phyloP scores from a whole-genome alignment of 2,888 invertebrate species.

The Philereme vetulata region DNA sequence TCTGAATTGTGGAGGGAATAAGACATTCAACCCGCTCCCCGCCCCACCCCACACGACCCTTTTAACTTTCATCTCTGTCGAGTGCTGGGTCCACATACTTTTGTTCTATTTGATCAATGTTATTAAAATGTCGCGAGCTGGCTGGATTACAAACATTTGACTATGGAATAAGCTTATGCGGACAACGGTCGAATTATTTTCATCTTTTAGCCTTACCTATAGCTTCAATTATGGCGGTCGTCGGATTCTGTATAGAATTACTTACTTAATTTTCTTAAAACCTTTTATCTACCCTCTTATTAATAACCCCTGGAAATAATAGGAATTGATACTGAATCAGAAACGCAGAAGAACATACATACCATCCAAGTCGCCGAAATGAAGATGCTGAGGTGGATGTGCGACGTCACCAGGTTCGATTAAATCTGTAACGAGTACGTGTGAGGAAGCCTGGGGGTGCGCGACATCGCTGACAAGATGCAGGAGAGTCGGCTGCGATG shows the following conservation, averaged over 20 bases:
- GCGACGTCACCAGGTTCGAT: no score
- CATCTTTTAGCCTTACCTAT: constrained; percentile 1
- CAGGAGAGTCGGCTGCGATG: no score
- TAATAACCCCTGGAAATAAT: no score
- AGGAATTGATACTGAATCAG: no score
- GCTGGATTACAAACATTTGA: constrained; percentile 78
- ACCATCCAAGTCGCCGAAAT: no score
- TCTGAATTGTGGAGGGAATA: constrained; percentile 84
- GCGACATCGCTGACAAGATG: no score
- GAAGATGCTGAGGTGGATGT: no score
- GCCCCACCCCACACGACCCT: constrained; percentile 74
- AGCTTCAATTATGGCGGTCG: neutral
- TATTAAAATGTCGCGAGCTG: constrained; percentile 82
- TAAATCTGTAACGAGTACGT: no score
- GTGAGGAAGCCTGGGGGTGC: no score
- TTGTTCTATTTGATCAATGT: constrained; percentile 85
- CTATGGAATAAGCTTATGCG: constrained; percentile 64
- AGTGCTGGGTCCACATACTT: constrained; percentile 84
- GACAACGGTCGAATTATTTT: constrained; percentile 36
- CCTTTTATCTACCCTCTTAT: no score
- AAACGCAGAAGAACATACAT: no score
- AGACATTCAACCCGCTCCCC: constrained; percentile 81
- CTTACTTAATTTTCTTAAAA: no score
- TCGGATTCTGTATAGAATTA: neutral
- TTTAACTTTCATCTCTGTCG: constrained; percentile 84